Evolutionary conservation across 2,888 invertebrate species (phyloP), one percentile per base, ranked within the genome.

Genomic region (Polydrusus tereticollis): DNA sequence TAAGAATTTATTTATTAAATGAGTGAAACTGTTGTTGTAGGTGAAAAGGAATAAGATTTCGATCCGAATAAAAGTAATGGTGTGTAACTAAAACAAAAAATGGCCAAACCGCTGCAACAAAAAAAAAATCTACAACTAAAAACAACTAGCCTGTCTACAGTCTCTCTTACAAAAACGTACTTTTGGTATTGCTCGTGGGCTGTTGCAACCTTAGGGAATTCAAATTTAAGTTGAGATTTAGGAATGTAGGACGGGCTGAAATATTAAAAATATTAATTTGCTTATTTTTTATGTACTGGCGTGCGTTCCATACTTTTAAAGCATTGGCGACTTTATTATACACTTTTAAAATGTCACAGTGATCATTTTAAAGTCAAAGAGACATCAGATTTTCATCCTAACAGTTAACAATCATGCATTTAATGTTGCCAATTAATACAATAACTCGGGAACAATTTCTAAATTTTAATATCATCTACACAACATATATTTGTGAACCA

Each of bases 211-310:
- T 92, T 88, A 95, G 90, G 84, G 94, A 92, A 90, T 95, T 96
- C 88, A 95, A 91, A 90, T 94, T 96, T 90, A 95, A 90, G 90
- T 94, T 96, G 90, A 98, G 94, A 92, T 97, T 97, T 89, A 98
- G 93, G 92, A 97, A 98, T 87, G 97, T 98, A 86, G 98, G 98
- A 85, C 98, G 95, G 88, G 97, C 97, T 98, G 97, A 90, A 93
- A 93, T 88, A 86, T 80, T 77, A 82, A 80, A 80, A 79, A 77
- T 65, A 71, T 76, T 76, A 71, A 58, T 59, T 64, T 76, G 73
- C 66, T 71, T 41, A 74, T 74, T 41, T n/a, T 59, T 65, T 66
- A 58, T 45, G 26, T 63, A 43, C 14, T 67, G 38, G 64, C 18
- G 43, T 55, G 58, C 67, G 45, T 72, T 63, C 58, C 71, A 74